These are phyloP conservation scores for Passer domesticus DNA, from an alignment of 2,113 vertebrate species.

Conservation along the genomic window DNA sequence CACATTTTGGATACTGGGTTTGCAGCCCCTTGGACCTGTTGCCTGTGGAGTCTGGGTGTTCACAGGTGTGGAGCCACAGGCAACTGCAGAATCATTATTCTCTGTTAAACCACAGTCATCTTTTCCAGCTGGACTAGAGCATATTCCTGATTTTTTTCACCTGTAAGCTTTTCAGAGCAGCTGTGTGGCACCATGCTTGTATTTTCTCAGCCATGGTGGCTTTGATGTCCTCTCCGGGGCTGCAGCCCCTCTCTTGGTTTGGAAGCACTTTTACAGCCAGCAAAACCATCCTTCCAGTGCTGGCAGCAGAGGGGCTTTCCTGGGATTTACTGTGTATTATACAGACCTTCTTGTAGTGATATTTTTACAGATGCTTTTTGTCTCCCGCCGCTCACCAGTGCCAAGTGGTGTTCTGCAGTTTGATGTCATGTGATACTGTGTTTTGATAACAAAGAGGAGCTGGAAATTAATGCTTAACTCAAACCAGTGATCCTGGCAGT, in stretches of 20 bases:
- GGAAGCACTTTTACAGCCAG: not conserved
- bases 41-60: not conserved
- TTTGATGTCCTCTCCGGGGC: not conserved
- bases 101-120: not conserved
- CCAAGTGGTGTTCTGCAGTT: not conserved
- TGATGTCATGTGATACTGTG: not conserved
- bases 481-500: not conserved
- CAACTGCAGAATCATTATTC: not conserved
- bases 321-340: not conserved
- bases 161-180: not conserved
- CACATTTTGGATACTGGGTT: not conserved
- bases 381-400: not conserved
- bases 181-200: rapidly evolving
- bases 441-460: conserved; percentile 20
- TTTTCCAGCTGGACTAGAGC: not conserved
- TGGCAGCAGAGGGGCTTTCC: not conserved
- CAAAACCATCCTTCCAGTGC: not conserved
- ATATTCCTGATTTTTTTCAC: not conserved
- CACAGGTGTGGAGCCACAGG: not conserved
- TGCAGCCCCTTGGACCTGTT: not conserved
- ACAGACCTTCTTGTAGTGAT: not conserved
- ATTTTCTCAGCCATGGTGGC: not conserved
- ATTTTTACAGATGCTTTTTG: conserved; percentile 32
- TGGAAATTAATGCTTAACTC: conserved; percentile 28
- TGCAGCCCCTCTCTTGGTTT: not conserved